phyloP scores from a whole-genome alignment of 2,113 vertebrate genomes.

The Alligator sinensis region DNA sequence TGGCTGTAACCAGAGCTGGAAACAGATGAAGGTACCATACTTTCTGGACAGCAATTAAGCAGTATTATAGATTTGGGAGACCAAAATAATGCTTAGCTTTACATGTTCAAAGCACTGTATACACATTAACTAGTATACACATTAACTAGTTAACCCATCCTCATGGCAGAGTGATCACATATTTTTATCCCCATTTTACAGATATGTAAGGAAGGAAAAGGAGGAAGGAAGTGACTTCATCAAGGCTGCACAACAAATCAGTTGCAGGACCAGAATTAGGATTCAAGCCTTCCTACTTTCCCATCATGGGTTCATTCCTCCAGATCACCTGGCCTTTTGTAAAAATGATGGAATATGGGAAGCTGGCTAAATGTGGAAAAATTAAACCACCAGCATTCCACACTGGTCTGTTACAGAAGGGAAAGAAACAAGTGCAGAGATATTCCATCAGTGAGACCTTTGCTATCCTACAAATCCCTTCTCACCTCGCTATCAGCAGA shows the following conservation, averaged over 20 bases:
- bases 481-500: neutral
- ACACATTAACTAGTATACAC: neutral
- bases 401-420: neutral
- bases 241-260: accelerated
- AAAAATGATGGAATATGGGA: accelerated
- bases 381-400: neutral
- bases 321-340: neutral
- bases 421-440: neutral
- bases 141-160: neutral
- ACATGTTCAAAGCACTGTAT: neutral
- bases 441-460: neutral
- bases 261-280: accelerated
- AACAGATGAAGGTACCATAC: accelerated
- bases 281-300: accelerated
- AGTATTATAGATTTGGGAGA: neutral
- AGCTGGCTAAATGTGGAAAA: neutral
- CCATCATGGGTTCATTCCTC: accelerated
- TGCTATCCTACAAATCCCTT: accelerated
- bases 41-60: neutral
- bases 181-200: neutral
- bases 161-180: neutral
- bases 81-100: accelerated
- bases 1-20: neutral
- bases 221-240: neutral
- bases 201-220: neutral